A percentile compares a stretch with the other conserved stretches of the same genome.
phyloP scores from a whole-genome alignment of 2,797 vertebrate genomes.

The Austrolebias charrua region DNA sequence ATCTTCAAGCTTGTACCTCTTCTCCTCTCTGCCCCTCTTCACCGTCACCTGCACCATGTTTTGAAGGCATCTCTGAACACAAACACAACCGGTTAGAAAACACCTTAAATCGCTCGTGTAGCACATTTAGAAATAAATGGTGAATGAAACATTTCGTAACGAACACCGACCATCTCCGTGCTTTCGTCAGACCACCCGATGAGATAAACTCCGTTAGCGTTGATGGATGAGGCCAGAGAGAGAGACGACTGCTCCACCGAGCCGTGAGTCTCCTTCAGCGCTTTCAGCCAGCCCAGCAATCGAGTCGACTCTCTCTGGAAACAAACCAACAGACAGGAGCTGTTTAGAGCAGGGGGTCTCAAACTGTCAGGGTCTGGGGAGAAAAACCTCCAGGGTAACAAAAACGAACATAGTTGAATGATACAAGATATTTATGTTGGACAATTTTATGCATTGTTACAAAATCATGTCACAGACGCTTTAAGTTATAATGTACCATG shows the following conservation, averaged over 20 bases:
- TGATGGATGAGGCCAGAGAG: conserved; percentile 77
- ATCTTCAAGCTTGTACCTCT: conserved; percentile 70
- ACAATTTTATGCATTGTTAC: too few relatives aligned
- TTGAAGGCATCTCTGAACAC: conserved; percentile 63
- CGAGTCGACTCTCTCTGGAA: conserved; percentile 73
- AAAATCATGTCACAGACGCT: too few relatives aligned
- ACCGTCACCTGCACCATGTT: conserved; percentile 55
- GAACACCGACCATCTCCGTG: conserved; percentile 57
- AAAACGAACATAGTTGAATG: too few relatives aligned
- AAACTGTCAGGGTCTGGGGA: too few relatives aligned
- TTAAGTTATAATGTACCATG: too few relatives aligned
- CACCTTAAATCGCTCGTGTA: neutral
- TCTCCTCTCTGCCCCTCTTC: conserved; percentile 28
- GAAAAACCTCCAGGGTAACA: too few relatives aligned
- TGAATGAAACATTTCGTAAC: too few relatives aligned
- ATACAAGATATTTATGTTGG: too few relatives aligned
- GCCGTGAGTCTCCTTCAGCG: conserved; percentile 78
- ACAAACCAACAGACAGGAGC: neutral
- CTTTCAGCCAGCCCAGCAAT: conserved; percentile 75
- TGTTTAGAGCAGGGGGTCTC: too few relatives aligned
- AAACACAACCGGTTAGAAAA: neutral
- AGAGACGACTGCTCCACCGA: conserved; percentile 82
- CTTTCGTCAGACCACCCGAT: conserved; percentile 62
- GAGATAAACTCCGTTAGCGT: conserved; percentile 74
- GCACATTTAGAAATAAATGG: neutral